Percentiles rank a stretch among this genome's conserved stretches.
phyloP scores from a whole-genome alignment of 2,113 vertebrate species.

The Physeter macrocephalus region DNA sequence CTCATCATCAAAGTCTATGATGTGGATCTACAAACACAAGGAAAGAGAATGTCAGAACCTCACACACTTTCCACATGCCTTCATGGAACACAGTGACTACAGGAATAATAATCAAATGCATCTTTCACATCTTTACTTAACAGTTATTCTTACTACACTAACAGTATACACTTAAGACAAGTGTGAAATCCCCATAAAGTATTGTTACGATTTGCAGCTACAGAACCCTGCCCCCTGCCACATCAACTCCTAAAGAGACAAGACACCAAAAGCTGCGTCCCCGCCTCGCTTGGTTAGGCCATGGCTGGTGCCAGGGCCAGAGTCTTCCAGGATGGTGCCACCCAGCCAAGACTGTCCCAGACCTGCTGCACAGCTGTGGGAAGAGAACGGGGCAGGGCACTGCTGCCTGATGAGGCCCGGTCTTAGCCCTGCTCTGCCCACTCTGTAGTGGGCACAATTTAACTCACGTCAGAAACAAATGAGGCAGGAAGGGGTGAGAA shows the following conservation, averaged over 20 bases:
- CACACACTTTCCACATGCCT: constrained; percentile 1
- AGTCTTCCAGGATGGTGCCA: rapidly evolving
- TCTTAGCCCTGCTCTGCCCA: rapidly evolving
- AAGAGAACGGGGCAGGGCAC: rapidly evolving
- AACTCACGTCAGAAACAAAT: neutral
- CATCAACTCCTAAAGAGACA: neutral
- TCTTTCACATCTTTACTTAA: constrained; percentile 1
- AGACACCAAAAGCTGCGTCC: neutral
- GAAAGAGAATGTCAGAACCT: constrained; percentile 58
- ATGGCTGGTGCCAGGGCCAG: rapidly evolving
- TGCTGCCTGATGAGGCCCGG: too few species aligned
- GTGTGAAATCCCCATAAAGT: rapidly evolving
- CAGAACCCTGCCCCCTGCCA: rapidly evolving
- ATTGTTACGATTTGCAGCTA: neutral
- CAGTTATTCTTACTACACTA: neutral
- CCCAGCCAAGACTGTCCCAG: neutral
- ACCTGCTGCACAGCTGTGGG: rapidly evolving
- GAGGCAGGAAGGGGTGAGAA: neutral
- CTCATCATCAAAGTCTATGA: constrained; percentile 99
- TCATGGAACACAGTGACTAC: neutral
- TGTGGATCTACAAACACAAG: constrained; percentile 91
- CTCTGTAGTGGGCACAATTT: neutral
- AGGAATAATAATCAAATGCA: neutral
- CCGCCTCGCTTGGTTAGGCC: neutral
- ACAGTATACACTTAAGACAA: neutral